These are phyloP conservation scores for Brachyhypopomus gauderio DNA, from an alignment of 2,113 vertebrate genomes.

Conservation along the genomic window DNA sequence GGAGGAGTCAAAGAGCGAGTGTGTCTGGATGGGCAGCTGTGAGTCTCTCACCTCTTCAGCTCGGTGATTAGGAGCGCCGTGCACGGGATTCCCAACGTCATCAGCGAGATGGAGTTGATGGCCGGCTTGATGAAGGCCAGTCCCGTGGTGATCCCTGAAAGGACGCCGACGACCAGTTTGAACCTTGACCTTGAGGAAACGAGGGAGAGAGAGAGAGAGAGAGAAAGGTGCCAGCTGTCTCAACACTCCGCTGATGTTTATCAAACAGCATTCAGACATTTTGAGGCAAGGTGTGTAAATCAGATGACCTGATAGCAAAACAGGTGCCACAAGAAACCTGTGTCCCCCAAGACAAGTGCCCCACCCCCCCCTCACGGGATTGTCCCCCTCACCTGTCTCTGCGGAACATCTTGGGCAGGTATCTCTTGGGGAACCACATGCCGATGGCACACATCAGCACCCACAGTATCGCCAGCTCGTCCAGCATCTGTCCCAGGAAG, in stretches of 20 bases:
- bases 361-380: neutral
- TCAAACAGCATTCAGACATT: too few species aligned
- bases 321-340: neutral
- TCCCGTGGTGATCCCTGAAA: slow-evolving; percentile 90
- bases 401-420: slow-evolving; percentile 90
- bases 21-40: neutral
- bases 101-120: slow-evolving; percentile 93
- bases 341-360: too few species aligned
- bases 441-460: slow-evolving; percentile 96
- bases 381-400: slow-evolving; percentile 83
- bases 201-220: neutral
- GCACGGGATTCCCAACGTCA: slow-evolving; percentile 93
- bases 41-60: slow-evolving; percentile 84
- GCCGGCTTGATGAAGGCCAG: slow-evolving; percentile 94
- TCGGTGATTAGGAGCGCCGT: slow-evolving; percentile 88
- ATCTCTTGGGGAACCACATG: slow-evolving; percentile 98
- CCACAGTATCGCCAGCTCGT: slow-evolving; percentile 95
- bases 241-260: neutral
- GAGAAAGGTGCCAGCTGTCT: neutral
- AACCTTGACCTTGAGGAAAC: slow-evolving; percentile 82
- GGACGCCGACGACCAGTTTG: slow-evolving; percentile 88
- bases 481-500: slow-evolving; percentile 97
- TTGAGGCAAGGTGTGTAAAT: too few species aligned
- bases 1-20: too few species aligned
- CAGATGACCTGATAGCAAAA: too few species aligned